Evolutionary conservation across 2,113 vertebrate species (phyloP), one percentile per base, ranked within the genome.

Genomic region (Labeo rohita): DNA sequence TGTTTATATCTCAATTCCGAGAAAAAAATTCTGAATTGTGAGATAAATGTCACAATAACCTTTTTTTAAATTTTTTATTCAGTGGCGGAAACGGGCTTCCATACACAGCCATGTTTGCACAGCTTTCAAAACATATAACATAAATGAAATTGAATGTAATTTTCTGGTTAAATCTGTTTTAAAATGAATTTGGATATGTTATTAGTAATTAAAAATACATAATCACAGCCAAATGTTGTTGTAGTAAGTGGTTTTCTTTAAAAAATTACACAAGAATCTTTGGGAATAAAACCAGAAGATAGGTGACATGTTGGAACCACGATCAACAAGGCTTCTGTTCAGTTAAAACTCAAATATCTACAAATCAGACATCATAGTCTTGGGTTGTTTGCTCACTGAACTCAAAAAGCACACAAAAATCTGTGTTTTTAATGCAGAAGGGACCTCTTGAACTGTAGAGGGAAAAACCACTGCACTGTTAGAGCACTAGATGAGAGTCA

Each of bases 401-500:
- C 13, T 56, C 52, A 34, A 28, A 79, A 68, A 39, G 52, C n/a
- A 36, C 28, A 21, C 36, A 23, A 54, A 66, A 45, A 80, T 28
- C 23, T 18, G 6, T 13, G 1, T 45, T 34, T 56, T 80, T 76
- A 50, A 47, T 36, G 52, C 34, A 15, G n/a, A 68, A 79, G 15
- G 12, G 74, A 75, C 59, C 70, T 39, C 6, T 39, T 77, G 45
- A 72, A 81, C 70, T 74, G 82, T n/a, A 83, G 21, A 34, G 21
- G 52, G n/a, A 28, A 65, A 80, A 61, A 21, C 49, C 59, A 47
- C 28, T 16, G 11, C 39, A 56, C 47, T 56, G 9, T 63, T 47
- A 34, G 47, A 75, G 59, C 63, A 76, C 34, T 79, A 86, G 80
- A 81, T 54, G n/a, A 66, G 66, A 36, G 34, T 47, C 73, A 63